Conservation (phyloP, 2,797 vertebrate species). For the Molossus alvarezi region DNA sequence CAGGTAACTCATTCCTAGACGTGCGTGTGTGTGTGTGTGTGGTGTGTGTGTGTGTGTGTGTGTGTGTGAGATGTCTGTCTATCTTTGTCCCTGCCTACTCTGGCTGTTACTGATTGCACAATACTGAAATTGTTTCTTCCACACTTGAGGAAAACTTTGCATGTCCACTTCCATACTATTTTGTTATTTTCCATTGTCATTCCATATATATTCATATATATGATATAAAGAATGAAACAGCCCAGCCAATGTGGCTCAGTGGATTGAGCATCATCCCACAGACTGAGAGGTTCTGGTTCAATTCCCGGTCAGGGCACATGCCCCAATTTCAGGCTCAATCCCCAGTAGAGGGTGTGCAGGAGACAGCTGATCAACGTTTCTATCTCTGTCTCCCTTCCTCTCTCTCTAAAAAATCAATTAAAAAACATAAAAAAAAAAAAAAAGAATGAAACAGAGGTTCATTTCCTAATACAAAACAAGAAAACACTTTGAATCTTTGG, state of each 20-base stretch:
- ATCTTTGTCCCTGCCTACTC: not conserved
- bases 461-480: not conserved
- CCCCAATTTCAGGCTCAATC: too few relatives aligned
- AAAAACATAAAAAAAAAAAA: too few relatives aligned
- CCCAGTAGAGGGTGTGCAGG: too few relatives aligned
- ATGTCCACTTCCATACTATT: not conserved
- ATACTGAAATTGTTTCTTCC: not conserved
- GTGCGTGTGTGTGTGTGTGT: not conserved
- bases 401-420: too few relatives aligned
- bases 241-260: too few relatives aligned
- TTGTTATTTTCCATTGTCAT: not conserved
- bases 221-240: not conserved
- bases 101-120: not conserved
- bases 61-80: not conserved
- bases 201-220: too few relatives aligned
- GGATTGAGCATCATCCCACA: too few relatives aligned
- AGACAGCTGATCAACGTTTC: too few relatives aligned
- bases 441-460: conserved; percentile 2
- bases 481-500: not conserved
- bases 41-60: not conserved
- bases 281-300: too few relatives aligned
- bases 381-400: too few relatives aligned
- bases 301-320: too few relatives aligned
- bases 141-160: not conserved
- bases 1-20: not conserved